Evolutionary conservation across 2,113 vertebrate genomes (phyloP).

Genomic region (Pseudorectes ferrugineus): DNA sequence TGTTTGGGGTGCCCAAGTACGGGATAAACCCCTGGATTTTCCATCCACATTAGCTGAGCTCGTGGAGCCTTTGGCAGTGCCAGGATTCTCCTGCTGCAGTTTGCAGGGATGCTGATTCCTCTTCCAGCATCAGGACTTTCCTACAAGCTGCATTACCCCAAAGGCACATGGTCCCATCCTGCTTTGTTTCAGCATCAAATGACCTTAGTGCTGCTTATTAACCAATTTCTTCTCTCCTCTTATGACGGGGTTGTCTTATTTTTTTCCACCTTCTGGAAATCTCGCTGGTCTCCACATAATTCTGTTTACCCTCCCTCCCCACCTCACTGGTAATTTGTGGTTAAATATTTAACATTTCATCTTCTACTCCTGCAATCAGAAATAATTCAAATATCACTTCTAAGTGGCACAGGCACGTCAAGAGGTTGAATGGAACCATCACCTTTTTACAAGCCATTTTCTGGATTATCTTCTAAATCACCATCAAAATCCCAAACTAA

Average conservation of each 20-base stretch:
- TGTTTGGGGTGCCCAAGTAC: neutral
- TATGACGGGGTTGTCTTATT: rapidly evolving
- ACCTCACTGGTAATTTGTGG: neutral
- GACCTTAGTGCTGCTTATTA: rapidly evolving
- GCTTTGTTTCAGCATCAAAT: neutral
- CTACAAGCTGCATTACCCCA: neutral
- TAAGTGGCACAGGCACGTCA: rapidly evolving
- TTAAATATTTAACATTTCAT: neutral
- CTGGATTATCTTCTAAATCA: neutral
- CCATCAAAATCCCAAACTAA: neutral
- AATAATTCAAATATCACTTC: neutral
- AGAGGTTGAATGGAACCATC: neutral
- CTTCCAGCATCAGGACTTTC: neutral
- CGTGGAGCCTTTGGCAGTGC: neutral
- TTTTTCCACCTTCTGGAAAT: neutral
- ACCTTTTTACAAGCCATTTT: neutral
- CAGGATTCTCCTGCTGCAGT: neutral
- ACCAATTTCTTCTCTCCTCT: neutral
- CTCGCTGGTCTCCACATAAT: neutral
- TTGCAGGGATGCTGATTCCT: neutral
- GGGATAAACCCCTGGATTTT: neutral
- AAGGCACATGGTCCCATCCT: rapidly evolving
- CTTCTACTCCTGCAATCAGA: neutral
- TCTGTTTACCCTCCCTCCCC: neutral
- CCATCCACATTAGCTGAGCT: neutral